A percentile compares a stretch with the other conserved stretches of the same genome.
Evolutionary conservation across 2,888 invertebrate genomes (phyloP).

Genomic region (Amblyjoppa proteus): DNA sequence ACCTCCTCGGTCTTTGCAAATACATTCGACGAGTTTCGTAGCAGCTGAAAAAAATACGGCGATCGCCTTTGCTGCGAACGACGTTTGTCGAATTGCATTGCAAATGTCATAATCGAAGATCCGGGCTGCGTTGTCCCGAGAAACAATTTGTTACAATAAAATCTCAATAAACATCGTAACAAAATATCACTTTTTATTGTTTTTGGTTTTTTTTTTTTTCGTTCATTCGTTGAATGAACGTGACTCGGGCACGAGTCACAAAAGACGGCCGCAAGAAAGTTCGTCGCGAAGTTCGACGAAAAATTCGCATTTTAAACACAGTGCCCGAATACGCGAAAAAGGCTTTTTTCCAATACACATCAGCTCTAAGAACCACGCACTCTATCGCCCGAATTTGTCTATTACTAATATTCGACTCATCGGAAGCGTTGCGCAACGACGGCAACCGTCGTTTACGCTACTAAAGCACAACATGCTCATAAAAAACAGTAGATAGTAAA

Average conservation of each 20-base stretch:
- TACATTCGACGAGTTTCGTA: too few relatives aligned
- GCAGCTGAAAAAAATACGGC: too few relatives aligned
- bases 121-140: not conserved
- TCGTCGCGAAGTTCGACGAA: not conserved
- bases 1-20: too few relatives aligned
- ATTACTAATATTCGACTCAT: not conserved
- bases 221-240: not conserved
- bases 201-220: conserved; percentile 38
- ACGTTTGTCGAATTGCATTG: not conserved
- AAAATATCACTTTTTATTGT: conserved; percentile 67
- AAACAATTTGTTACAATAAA: conserved; percentile 4
- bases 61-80: too few relatives aligned
- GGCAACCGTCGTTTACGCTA: conserved; percentile 10
- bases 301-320: not conserved
- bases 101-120: not conserved
- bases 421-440: not conserved
- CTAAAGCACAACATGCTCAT: not conserved
- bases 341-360: not conserved
- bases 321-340: not conserved
- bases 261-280: not conserved
- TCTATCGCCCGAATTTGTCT: conserved; percentile 3
- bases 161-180: conserved; percentile 60
- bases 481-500: conserved; percentile 21
- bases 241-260: conserved; percentile 20
- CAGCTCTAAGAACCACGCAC: not conserved